Evolutionary conservation across 2,888 invertebrate species (phyloP).

Genomic region (Priocnemis perturbator): DNA sequence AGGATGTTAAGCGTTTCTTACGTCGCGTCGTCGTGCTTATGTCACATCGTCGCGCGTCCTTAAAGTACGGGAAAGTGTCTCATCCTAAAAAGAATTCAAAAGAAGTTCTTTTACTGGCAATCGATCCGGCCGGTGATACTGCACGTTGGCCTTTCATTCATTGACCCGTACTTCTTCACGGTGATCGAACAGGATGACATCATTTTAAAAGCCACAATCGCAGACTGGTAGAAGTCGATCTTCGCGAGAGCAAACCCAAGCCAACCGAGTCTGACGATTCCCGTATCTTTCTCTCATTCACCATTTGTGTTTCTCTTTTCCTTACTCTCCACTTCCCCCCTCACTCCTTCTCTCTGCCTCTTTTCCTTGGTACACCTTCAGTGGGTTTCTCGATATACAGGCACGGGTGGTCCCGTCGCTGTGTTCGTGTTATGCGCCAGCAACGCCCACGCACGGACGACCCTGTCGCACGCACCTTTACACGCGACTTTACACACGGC

Average conservation of each 20-base stretch:
- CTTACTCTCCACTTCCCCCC: neutral
- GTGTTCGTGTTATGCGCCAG: constrained; percentile 54
- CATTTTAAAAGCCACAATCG: too few species aligned
- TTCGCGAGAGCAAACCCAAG: constrained; percentile 29
- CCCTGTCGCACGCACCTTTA: constrained; percentile 26
- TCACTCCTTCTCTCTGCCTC: constrained; percentile 16
- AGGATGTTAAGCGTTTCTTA: too few species aligned
- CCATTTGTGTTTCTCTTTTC: too few species aligned
- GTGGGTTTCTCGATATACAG: constrained; percentile 26
- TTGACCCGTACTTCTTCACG: too few species aligned
- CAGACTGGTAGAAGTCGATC: constrained; percentile 26
- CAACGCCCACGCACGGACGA: constrained; percentile 53
- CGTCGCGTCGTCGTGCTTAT: too few species aligned
- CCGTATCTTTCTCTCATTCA: neutral
- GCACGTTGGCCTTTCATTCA: too few species aligned
- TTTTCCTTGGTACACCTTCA: neutral
- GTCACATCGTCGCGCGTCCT: too few species aligned
- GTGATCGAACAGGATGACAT: too few species aligned
- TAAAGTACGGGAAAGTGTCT: too few species aligned
- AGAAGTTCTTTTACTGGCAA: too few species aligned
- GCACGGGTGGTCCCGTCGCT: constrained; percentile 61
- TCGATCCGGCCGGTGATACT: too few species aligned
- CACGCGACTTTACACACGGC: constrained; percentile 18
- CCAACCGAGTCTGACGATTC: neutral
- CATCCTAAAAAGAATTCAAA: too few species aligned